These are phyloP conservation scores for Litoditis marina DNA, from an alignment of 2,888 invertebrate species.

Conservation along the genomic window DNA sequence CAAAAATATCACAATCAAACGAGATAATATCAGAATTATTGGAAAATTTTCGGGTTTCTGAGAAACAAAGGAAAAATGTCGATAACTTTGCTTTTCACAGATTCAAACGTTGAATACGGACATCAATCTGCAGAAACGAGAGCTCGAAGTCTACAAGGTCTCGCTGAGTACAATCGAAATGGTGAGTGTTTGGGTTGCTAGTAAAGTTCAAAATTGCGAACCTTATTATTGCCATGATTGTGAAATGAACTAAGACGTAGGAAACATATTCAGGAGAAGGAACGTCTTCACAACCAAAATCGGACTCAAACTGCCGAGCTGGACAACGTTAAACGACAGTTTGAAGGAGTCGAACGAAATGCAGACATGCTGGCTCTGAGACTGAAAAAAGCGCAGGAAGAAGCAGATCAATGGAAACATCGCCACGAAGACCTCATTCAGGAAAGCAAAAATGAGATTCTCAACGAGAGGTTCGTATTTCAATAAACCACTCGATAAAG, in stretches of 20 bases:
- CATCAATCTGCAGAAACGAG: conserved; percentile 45
- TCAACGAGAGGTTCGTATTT: conserved; percentile 36
- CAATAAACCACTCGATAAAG: background rate
- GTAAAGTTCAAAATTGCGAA: no score
- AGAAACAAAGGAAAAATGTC: no score
- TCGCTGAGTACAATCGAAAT: conserved; percentile 49
- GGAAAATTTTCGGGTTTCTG: no score
- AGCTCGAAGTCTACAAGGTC: conserved; percentile 56
- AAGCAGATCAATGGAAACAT: conserved; percentile 48
- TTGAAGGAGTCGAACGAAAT: conserved; percentile 21
- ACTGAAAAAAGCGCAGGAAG: conserved; percentile 38
- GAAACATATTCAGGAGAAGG: conserved; percentile 38
- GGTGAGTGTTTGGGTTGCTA: no score
- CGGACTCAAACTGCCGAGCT: conserved; percentile 34
- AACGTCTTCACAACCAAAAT: conserved; percentile 37
- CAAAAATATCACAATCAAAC: no score
- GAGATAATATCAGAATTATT: no score
- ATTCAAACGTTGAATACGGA: conserved; percentile 42
- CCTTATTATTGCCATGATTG: background rate
- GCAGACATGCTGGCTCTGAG: conserved; percentile 39
- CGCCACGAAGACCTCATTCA: conserved; percentile 44
- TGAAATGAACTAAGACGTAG: conserved; percentile 2
- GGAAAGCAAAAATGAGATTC: conserved; percentile 48
- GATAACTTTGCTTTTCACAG: no score
- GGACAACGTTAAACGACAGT: conserved; percentile 31